Evolutionary conservation across 1,140 invertebrate genomes (phyloP), one percentile per base, ranked within the genome.

Genomic region (Drosophila nigrodunni): DNA sequence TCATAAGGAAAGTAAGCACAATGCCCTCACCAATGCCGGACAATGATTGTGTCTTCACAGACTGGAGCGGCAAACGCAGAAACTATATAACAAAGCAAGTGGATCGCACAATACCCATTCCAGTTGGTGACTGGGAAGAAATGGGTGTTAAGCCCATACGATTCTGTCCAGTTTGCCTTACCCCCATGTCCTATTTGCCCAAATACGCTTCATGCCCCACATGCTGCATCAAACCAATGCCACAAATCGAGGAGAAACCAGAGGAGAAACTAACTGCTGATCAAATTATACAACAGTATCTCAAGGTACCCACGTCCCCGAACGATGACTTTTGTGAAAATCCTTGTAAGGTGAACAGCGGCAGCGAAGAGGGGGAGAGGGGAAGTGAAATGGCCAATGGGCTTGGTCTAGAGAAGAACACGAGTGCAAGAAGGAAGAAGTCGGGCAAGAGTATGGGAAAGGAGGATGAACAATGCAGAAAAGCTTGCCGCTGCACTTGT

Each of bases 131-230:
- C 2, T 25, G 61, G 1, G 65, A 72, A 0, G 55, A 64, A 0
- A 9, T 35, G 3, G 74, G 62, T 7, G 30, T 85, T 0, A 83
- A 78, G 44, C 66, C 85, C 9, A 78, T 80, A 50, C 81, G 86
- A 13, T 82, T 52, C 43, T 89, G 86, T 35, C 86, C 86, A 0
- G 30, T 90, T 18, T 89, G 86, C 41, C 11, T 90, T 15, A 60
- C 25, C 0, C 0, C 76, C 3, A 71, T 89, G 73, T 85, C 81
- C 1, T 90, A 74, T 73, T 30, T 90, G 10, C 86, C 86, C 0
- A 90, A 73, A 35, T 80, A 65, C 10, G 47, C 55, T 1, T 7
- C 55, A 0, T 90, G 86, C 35, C 81, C 61, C 2, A 54, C 37
- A 0, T 90, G 86, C 49, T 49, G 62, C 1, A 39, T 52, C 10